phyloP scores from a whole-genome alignment of 2,113 vertebrate genomes.

The Melanotaenia duboulayi region DNA sequence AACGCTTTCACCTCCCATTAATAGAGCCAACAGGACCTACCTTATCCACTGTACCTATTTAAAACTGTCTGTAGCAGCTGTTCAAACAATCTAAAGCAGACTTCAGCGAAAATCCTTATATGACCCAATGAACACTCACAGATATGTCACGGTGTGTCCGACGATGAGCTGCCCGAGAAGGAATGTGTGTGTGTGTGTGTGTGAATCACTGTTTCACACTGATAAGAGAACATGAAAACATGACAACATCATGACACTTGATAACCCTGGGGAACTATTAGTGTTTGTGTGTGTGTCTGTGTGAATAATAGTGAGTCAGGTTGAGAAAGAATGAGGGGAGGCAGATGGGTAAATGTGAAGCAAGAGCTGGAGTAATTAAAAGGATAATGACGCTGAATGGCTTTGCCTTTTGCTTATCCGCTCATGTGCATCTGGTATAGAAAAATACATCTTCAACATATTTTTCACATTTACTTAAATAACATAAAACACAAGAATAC shows the following conservation, averaged over 20 bases:
- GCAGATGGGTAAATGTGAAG: slow-evolving; percentile 11
- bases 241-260: slow-evolving; percentile 64
- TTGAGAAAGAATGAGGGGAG: slow-evolving; percentile 28
- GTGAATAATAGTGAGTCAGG: slow-evolving; percentile 46
- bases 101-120: slow-evolving; percentile 48
- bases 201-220: slow-evolving; percentile 33
- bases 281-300: background rate
- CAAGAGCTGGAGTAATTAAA: background rate
- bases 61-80: slow-evolving; percentile 54
- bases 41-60: slow-evolving; percentile 34
- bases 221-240: slow-evolving; percentile 61
- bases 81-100: slow-evolving; percentile 42
- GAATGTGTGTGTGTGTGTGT: slow-evolving; percentile 48
- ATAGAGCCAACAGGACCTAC: slow-evolving; percentile 12
- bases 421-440: no score
- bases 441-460: background rate
- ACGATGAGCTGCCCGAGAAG: slow-evolving; percentile 18
- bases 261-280: slow-evolving; percentile 21
- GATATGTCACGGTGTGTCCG: slow-evolving; percentile 8
- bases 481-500: background rate
- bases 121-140: slow-evolving; percentile 14
- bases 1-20: slow-evolving; percentile 19
- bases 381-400: background rate
- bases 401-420: background rate
- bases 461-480: background rate